Conservation (phyloP, 2,888 invertebrate genomes). For the Sepioteuthis lessoniana region DNA sequence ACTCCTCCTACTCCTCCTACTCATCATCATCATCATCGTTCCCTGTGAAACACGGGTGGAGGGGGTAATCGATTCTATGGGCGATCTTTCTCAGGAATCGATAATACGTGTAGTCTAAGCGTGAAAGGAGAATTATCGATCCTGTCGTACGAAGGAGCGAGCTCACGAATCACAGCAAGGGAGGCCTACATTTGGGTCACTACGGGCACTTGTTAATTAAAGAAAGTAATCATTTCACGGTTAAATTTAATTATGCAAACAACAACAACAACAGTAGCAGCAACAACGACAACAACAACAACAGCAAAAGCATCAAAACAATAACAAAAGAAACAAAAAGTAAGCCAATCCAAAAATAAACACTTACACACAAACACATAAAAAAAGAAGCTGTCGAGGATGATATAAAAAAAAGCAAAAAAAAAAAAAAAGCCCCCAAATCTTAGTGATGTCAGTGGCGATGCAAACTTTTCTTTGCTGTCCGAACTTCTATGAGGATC, state of each 20-base stretch:
- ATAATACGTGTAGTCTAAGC: neutral
- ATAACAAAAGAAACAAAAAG: no score
- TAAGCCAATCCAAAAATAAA: no score
- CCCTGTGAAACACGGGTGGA: neutral
- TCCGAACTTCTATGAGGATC: neutral
- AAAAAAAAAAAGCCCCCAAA: no score
- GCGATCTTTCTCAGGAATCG: neutral
- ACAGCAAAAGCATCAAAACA: no score
- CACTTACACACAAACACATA: no score
- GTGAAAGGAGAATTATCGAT: neutral
- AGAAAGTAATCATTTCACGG: neutral
- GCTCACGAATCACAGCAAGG: neutral
- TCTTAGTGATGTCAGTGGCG: neutral
- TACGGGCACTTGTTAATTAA: neutral
- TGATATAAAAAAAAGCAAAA: no score
- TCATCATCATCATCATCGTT: neutral
- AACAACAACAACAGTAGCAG: neutral
- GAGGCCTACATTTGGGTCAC: neutral
- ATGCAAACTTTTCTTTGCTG: neutral
- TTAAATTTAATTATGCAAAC: slow-evolving; percentile 3
- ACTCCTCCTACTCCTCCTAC: neutral
- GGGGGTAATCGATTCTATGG: no score
- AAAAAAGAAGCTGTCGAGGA: no score
- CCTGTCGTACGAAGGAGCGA: neutral
- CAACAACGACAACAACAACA: no score